phyloP scores from a whole-genome alignment of 2,113 vertebrate species.

The Callithrix jacchus region DNA sequence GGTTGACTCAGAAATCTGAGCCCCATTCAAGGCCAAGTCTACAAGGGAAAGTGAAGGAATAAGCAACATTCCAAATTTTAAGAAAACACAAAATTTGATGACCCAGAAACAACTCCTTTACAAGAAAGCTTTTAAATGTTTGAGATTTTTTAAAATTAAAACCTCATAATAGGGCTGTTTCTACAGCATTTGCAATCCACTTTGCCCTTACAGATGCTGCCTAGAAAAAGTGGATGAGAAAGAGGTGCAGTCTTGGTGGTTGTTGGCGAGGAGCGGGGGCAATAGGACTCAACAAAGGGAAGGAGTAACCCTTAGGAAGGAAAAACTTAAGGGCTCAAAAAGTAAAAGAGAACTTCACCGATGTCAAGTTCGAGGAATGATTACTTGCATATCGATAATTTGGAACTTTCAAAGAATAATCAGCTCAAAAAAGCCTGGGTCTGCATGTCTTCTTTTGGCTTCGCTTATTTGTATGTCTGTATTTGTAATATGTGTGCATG shows the following conservation, averaged over 20 bases:
- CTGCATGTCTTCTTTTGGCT: slow-evolving; percentile 72
- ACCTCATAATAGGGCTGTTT: not conserved
- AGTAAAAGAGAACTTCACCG: not conserved
- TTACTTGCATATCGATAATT: slow-evolving; percentile 72
- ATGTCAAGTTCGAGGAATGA: slow-evolving; percentile 31
- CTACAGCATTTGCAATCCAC: not conserved
- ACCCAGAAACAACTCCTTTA: not conserved
- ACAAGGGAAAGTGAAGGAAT: not conserved
- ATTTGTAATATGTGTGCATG: not conserved
- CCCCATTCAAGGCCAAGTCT: not conserved
- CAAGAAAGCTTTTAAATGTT: not conserved
- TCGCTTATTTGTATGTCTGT: not conserved
- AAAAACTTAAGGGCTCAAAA: not conserved
- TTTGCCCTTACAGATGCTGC: not conserved
- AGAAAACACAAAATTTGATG: slow-evolving; percentile 17
- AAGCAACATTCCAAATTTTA: not conserved
- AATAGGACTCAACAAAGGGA: not conserved
- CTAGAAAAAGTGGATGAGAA: not conserved
- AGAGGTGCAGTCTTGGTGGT: not conserved
- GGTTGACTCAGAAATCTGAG: not conserved
- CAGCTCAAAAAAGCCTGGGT: slow-evolving; percentile 72
- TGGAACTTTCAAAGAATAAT: slow-evolving; percentile 73
- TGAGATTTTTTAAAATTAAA: not conserved
- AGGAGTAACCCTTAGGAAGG: not conserved
- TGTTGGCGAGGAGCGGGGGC: not conserved